Percentiles rank a stretch among this genome's conserved stretches.
phyloP scores from a whole-genome alignment of 1,140 invertebrate genomes.

The Liolophura sinensis region DNA sequence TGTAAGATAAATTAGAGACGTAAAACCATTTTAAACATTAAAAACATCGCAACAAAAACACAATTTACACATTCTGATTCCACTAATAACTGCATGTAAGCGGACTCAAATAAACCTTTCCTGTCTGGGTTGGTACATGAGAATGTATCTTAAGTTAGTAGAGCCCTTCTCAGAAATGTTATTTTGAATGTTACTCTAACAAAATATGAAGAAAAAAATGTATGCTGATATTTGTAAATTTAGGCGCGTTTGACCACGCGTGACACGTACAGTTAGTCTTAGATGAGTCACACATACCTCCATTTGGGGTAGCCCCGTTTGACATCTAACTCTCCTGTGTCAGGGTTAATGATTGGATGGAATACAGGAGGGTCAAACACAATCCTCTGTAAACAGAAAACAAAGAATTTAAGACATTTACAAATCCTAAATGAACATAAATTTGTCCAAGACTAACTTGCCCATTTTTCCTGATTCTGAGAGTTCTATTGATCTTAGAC shows the following conservation, averaged over 20 bases:
- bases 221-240: too few relatives aligned
- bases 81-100: too few relatives aligned
- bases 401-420: too few relatives aligned
- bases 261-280: background rate
- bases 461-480: too few relatives aligned
- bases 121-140: too few relatives aligned
- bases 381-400: conserved; percentile 69
- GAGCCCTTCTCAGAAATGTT: background rate
- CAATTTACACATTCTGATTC: background rate
- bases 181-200: too few relatives aligned
- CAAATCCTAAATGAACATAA: too few relatives aligned
- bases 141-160: background rate
- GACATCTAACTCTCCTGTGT: conserved; percentile 75
- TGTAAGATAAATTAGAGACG: conserved; percentile 29
- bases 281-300: conserved; percentile 63
- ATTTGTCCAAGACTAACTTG: too few relatives aligned
- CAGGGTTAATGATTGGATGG: conserved; percentile 82
- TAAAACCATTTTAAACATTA: conserved; percentile 6
- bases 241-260: too few relatives aligned
- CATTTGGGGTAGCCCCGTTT: conserved; percentile 79
- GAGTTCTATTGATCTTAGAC: too few relatives aligned
- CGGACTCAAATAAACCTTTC: too few relatives aligned
- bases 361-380: conserved; percentile 83
- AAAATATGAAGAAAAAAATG: too few relatives aligned
- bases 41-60: conserved; percentile 2